Percentiles rank a stretch among this genome's conserved stretches.
phyloP scores from a whole-genome alignment of 2,113 vertebrate genomes.

The Pelodiscus sinensis region DNA sequence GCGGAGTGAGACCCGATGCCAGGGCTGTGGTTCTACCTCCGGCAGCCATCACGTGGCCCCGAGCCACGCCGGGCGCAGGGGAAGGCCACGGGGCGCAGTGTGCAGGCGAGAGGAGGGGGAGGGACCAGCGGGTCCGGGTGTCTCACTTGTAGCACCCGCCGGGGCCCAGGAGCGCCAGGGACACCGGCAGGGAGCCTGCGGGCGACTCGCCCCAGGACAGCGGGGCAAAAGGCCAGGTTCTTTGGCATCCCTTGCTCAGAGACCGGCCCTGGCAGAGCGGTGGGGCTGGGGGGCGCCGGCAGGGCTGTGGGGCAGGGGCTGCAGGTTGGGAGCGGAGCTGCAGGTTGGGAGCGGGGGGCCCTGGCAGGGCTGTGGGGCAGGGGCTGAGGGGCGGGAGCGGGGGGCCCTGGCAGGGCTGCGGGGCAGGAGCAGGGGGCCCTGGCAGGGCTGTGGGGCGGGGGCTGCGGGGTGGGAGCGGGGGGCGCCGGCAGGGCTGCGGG shows the following conservation, averaged over 20 bases:
- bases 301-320: too few relatives aligned
- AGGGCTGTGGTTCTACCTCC: not conserved
- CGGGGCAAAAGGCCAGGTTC: not conserved
- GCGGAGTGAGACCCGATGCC: not conserved
- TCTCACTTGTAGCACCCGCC: not conserved
- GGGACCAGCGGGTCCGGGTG: not conserved
- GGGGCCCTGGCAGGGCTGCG: not conserved
- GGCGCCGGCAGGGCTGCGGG: too few relatives aligned
- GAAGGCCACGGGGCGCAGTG: not conserved
- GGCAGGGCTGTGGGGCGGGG: not conserved
- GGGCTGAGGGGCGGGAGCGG: too few relatives aligned
- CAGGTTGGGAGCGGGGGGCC: too few relatives aligned
- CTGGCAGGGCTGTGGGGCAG: too few relatives aligned
- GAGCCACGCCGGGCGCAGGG: not conserved
- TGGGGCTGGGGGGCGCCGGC: too few relatives aligned
- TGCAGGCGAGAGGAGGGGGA: not conserved
- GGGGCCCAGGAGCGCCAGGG: not conserved
- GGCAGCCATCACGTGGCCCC: not conserved
- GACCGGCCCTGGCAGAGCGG: too few relatives aligned
- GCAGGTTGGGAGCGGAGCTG: too few relatives aligned
- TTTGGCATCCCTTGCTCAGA: not conserved
- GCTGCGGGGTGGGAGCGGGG: too few relatives aligned
- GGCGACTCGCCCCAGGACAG: not conserved
- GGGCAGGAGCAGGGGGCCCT: not conserved
- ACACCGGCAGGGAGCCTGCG: not conserved